Conservation (phyloP, 2,797 vertebrate species). For the Paedocypris micromegethes region DNA sequence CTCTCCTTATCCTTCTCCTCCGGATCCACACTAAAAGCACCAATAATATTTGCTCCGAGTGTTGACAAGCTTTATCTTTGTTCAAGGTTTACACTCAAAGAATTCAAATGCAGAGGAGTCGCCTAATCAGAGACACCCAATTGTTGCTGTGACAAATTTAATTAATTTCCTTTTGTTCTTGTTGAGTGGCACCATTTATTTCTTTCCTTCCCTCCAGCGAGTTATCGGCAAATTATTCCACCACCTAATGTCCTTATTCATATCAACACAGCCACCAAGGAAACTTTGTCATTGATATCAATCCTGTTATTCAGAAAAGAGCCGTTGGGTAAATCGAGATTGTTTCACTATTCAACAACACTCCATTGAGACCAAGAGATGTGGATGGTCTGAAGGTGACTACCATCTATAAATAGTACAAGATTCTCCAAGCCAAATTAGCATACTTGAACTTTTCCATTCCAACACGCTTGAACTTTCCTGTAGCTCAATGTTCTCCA, state of each 20-base stretch:
- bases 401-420: no score
- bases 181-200: constrained; percentile 70
- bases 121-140: constrained; percentile 67
- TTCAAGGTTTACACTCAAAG: constrained; percentile 53
- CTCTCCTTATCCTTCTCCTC: constrained; percentile 25
- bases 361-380: constrained; percentile 25
- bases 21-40: constrained; percentile 29
- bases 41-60: constrained; percentile 48
- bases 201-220: constrained; percentile 57
- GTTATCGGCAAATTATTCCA: constrained; percentile 65
- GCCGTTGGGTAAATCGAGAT: constrained; percentile 25
- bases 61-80: constrained; percentile 50
- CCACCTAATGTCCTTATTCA: constrained; percentile 65
- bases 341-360: constrained; percentile 22
- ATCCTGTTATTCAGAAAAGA: constrained; percentile 39
- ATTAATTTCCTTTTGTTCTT: constrained; percentile 70
- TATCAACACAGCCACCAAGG: constrained; percentile 54
- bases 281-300: constrained; percentile 51
- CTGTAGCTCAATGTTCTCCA: no score
- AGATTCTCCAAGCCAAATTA: no score
- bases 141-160: constrained; percentile 69
- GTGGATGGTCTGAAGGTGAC: constrained; percentile 21
- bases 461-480: no score
- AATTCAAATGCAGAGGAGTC: constrained; percentile 58
- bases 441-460: no score